These are phyloP conservation scores for Morinoia aosen DNA, from an alignment of 2,888 invertebrate species.

Conservation along the genomic window DNA sequence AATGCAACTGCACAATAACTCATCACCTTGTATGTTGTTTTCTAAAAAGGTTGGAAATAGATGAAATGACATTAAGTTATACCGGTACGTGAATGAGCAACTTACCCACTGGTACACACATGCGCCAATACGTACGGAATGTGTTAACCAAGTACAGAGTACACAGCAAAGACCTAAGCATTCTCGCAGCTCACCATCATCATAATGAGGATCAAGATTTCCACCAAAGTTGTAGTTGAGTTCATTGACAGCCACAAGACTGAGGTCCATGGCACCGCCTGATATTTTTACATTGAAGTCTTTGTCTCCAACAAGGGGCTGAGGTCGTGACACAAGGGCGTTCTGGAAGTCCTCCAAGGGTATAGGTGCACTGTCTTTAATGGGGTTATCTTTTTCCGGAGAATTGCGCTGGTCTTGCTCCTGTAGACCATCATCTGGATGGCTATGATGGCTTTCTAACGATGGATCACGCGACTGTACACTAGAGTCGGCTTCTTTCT, in stretches of 20 bases:
- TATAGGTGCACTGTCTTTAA: background rate
- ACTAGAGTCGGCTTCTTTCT: background rate
- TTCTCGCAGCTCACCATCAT: background rate
- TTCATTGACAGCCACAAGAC: constrained; percentile 23
- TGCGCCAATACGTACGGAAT: too few relatives aligned
- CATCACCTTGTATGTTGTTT: too few relatives aligned
- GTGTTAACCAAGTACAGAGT: too few relatives aligned
- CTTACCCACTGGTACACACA: too few relatives aligned
- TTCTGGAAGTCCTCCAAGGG: background rate
- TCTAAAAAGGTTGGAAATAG: too few relatives aligned
- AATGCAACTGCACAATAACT: too few relatives aligned
- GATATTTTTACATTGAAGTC: constrained; percentile 19
- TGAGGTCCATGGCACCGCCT: background rate
- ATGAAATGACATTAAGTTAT: too few relatives aligned
- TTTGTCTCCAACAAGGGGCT: background rate
- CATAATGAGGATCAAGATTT: background rate
- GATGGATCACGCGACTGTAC: background rate
- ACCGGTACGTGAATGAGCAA: too few relatives aligned
- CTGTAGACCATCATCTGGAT: background rate
- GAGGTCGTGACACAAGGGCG: background rate
- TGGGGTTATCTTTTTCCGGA: background rate
- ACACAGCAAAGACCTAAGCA: background rate
- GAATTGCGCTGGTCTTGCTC: background rate
- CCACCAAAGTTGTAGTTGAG: constrained; percentile 34
- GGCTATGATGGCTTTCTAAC: background rate